Percentiles rank a stretch among this genome's conserved stretches.
Conservation (phyloP, 2,797 vertebrate species). For the Danio jaintianensis region DNA sequence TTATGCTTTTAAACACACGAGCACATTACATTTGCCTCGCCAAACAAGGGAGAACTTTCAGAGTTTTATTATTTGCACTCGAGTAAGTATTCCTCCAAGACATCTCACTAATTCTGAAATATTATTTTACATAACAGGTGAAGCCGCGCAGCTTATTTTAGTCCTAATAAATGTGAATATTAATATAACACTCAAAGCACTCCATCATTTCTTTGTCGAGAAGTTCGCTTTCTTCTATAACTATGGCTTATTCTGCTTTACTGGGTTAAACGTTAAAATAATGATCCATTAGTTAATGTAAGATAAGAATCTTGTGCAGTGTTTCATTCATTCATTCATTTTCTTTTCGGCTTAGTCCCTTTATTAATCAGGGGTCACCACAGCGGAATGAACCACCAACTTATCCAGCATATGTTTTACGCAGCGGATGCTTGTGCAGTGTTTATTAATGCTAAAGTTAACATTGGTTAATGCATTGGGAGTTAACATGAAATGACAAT, state of each 20-base stretch:
- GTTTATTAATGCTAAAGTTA: too few relatives aligned
- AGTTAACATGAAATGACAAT: too few relatives aligned
- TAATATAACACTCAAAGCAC: constrained; percentile 39
- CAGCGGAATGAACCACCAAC: too few relatives aligned
- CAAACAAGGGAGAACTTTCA: constrained; percentile 23
- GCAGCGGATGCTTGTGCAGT: too few relatives aligned
- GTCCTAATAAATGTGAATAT: constrained; percentile 48
- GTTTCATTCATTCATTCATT: too few relatives aligned
- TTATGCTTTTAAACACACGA: constrained; percentile 50
- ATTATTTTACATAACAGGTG: constrained; percentile 46
- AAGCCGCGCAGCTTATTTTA: constrained; percentile 16
- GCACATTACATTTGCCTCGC: constrained; percentile 22
- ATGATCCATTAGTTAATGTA: too few relatives aligned
- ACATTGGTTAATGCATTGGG: too few relatives aligned
- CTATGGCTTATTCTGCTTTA: background rate
- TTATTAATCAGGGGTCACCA: too few relatives aligned
- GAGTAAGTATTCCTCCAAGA: constrained; percentile 39
- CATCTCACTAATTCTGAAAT: constrained; percentile 42
- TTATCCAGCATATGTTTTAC: too few relatives aligned
- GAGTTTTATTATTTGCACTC: constrained; percentile 46
- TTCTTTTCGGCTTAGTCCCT: too few relatives aligned
- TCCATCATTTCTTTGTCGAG: constrained; percentile 34
- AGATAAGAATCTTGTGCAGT: too few relatives aligned
- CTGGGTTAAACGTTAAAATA: too few relatives aligned
- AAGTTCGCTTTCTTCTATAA: constrained; percentile 2